Base-by-base conservation (phyloP, 2,888 invertebrate species). In the Urechis unicinctus region DNA sequence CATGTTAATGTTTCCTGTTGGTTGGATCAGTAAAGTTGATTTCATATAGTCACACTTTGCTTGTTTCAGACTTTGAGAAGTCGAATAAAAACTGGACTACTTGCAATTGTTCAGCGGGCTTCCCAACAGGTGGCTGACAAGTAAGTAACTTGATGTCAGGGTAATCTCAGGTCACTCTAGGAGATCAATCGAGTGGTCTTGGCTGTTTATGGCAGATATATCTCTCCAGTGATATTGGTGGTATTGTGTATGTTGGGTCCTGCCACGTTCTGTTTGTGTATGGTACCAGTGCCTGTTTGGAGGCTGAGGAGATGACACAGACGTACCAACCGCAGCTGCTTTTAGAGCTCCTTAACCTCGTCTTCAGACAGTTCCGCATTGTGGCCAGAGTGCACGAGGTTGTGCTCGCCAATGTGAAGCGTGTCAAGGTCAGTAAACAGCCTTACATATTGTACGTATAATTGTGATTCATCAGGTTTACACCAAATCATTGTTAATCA, bases 361-460 rank as follows among this genome's bases (percentile, higher is more conserved):
- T 93, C 36, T 85, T 91, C 68, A 87, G 88, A 64, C 86, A 93
- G 71, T 91, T 93, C 79, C 84, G 88, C 57, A 85, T 85, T 44
- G 87, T 94, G 41, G 85, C 90, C 24, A 84, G 85, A 59, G 85
- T 87, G n/a, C 90, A 92, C 73, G 78, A 83, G 25, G 75, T 85
- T 45, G 82, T 91, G 21, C 77, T 89, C 1, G 66, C 67, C 28
- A 75, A 79, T 59, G 68, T 80, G 1, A 63, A 71, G 51, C 65
- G 74, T 54, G 71, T 70, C 55, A 62, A 61, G 53, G 61, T 60
- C 21, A 55, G 61, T 30, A 1, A n/a, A n/a, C n/a, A n/a, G n/a
- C n/a, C n/a, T n/a, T n/a, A 13, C 9, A 36, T 13, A 36, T 36
- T 36, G 6, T 36, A 13, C 13, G 13, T 13, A 13, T 36, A 6